Percentiles rank a stretch among this genome's conserved stretches.
Conservation (phyloP, 2,888 invertebrate species). For the Zootermopsis nevadensis region DNA sequence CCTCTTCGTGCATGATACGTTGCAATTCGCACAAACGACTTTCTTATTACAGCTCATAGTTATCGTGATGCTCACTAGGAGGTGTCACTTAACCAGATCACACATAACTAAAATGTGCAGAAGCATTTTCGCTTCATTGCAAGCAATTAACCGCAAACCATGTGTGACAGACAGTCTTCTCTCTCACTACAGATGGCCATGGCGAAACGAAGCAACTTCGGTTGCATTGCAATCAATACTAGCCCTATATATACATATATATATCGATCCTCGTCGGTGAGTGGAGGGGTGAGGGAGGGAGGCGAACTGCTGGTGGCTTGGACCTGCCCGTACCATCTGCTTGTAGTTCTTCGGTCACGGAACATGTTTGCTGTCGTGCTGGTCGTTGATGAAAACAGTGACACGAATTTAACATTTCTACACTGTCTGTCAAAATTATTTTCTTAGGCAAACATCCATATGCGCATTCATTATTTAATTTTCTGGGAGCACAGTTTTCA, state of each 20-base stretch:
- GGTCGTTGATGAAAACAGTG: background rate
- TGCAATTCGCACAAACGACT: background rate
- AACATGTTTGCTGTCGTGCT: background rate
- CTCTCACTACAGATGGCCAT: background rate
- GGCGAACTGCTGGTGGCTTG: background rate
- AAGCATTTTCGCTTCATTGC: background rate
- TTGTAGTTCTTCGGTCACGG: background rate
- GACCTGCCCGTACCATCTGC: background rate
- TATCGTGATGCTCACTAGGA: background rate
- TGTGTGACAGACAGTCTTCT: background rate
- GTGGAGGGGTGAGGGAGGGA: background rate
- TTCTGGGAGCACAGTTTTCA: background rate
- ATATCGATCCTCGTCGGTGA: constrained; percentile 21
- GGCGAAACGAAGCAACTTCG: constrained; percentile 10
- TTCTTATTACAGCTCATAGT: background rate
- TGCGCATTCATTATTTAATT: background rate
- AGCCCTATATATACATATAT: constrained; percentile 24
- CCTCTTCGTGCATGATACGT: background rate
- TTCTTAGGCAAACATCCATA: no score
- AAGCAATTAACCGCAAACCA: background rate
- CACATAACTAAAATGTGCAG: background rate
- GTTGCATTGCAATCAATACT: constrained; percentile 38
- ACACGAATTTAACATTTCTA: background rate
- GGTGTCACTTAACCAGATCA: constrained; percentile 3
- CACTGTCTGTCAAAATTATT: background rate